Conservation (phyloP, 2,797 vertebrate genomes). For the Sitta carolinensis region DNA sequence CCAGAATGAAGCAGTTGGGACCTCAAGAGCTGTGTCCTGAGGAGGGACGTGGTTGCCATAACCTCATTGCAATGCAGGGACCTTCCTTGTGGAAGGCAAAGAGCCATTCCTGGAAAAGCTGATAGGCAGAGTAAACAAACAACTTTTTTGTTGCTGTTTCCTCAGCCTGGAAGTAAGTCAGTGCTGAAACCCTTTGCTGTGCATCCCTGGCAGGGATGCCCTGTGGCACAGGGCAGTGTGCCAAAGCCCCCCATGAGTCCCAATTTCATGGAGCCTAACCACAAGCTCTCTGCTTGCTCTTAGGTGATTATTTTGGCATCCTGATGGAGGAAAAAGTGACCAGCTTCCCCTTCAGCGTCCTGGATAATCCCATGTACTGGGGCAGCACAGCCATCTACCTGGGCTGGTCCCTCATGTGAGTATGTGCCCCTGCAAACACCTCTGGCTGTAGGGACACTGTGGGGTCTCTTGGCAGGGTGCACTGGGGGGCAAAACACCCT, state of each 20-base stretch:
- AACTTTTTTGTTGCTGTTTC: background rate
- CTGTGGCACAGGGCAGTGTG: accelerated
- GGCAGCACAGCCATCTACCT: slow-evolving; percentile 92
- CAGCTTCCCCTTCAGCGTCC: slow-evolving; percentile 87
- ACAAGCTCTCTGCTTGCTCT: background rate
- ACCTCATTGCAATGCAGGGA: background rate
- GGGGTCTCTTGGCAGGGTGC: background rate
- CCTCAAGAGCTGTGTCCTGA: background rate
- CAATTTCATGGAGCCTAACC: background rate
- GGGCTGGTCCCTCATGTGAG: slow-evolving; percentile 92
- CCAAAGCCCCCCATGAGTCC: accelerated
- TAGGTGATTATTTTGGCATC: slow-evolving; percentile 96
- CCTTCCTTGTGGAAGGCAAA: background rate
- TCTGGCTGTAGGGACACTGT: accelerated
- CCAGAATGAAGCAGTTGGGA: background rate
- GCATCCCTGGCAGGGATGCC: background rate
- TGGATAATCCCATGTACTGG: slow-evolving; percentile 98
- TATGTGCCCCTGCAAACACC: background rate
- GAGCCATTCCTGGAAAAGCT: background rate
- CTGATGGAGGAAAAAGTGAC: slow-evolving; percentile 92
- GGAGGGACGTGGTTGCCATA: background rate
- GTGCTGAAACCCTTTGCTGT: background rate
- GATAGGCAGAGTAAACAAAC: background rate
- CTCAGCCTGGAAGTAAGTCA: background rate
- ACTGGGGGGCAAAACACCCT: background rate